These are phyloP conservation scores for Solea senegalensis DNA, from an alignment of 2,113 vertebrate genomes.

Conservation along the genomic window DNA sequence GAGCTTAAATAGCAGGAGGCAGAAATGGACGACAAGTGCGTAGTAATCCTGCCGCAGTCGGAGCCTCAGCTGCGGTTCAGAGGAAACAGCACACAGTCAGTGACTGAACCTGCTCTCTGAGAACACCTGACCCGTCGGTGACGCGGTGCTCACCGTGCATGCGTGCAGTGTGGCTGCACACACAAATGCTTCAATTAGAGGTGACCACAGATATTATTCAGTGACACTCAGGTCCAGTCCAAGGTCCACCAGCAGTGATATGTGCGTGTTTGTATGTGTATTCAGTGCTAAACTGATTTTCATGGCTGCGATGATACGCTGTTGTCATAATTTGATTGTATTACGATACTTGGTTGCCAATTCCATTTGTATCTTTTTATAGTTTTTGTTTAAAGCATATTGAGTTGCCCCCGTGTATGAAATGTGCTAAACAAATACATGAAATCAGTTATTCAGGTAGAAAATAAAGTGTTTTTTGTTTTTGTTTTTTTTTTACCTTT, in stretches of 20 bases:
- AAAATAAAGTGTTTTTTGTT: no score
- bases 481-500: no score
- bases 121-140: slow-evolving; percentile 59
- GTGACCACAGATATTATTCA: slow-evolving; percentile 23
- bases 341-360: no score
- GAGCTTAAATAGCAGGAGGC: slow-evolving; percentile 4
- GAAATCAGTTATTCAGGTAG: no score
- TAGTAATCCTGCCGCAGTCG: slow-evolving; percentile 11
- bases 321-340: no score
- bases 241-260: slow-evolving; percentile 16
- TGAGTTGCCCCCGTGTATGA: no score
- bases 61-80: slow-evolving; percentile 54
- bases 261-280: background rate
- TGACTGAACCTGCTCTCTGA: slow-evolving; percentile 35
- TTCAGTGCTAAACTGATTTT: no score
- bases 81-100: slow-evolving; percentile 37
- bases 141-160: slow-evolving; percentile 15
- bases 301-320: no score
- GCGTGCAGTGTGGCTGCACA: background rate
- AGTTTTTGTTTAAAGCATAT: no score
- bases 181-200: slow-evolving; percentile 27
- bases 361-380: no score
- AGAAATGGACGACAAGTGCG: background rate
- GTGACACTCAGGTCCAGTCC: slow-evolving; percentile 30
- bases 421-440: no score